Evolutionary conservation across 2,797 vertebrate species (phyloP).

Genomic region (Meriones psammophilus): DNA sequence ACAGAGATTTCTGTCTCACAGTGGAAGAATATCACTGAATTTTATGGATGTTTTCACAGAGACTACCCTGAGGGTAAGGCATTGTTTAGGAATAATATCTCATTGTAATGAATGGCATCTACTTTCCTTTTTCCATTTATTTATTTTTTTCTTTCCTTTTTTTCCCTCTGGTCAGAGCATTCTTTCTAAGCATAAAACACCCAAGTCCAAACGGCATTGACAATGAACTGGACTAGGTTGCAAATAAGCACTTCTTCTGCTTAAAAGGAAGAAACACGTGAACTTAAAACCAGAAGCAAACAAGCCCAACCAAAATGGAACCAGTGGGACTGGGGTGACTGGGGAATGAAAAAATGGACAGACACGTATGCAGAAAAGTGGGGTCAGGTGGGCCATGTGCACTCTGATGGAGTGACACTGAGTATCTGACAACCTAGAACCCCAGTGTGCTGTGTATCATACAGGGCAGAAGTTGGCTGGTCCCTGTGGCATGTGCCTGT

Average conservation of each 20-base stretch:
- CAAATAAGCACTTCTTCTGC: conserved; percentile 40
- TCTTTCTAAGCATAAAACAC: conserved; percentile 51
- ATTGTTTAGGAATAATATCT: conserved; percentile 50
- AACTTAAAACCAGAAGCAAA: background rate
- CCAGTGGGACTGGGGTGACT: background rate
- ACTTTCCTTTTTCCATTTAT: background rate
- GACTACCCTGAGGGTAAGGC: background rate
- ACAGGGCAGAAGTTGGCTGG: background rate
- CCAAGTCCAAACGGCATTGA: conserved; percentile 44
- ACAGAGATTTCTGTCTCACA: background rate
- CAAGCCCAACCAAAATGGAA: background rate
- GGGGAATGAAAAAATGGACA: background rate
- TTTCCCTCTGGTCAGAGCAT: background rate
- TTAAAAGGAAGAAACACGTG: conserved; percentile 52
- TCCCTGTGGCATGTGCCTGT: background rate
- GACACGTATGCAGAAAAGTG: background rate
- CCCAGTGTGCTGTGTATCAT: background rate
- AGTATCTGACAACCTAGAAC: background rate
- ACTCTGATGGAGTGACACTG: background rate
- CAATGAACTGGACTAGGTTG: conserved; percentile 43
- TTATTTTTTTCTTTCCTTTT: background rate
- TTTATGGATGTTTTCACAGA: background rate
- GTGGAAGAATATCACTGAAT: background rate
- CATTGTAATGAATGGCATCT: conserved; percentile 45
- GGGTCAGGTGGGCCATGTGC: background rate